Evolutionary conservation across 2,888 invertebrate species (phyloP), one percentile per base, ranked within the genome.

Genomic region (Abrostola tripartita): DNA sequence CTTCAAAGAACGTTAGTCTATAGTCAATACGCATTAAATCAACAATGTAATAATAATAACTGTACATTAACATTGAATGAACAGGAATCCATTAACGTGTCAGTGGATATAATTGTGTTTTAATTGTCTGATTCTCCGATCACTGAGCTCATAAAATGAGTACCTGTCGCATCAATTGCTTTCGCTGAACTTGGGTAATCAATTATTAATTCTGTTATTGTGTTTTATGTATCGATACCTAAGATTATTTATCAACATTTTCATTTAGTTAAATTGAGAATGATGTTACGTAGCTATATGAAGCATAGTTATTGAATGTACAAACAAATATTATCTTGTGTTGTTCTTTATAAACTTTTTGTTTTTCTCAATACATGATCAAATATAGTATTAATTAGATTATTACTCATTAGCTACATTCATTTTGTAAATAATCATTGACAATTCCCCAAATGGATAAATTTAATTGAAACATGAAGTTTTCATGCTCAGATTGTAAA

Each of bases 11-110:
- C 49, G 41, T 42, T 6, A 37, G 14, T 47, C 47, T 59, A 50
- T 58, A 37, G n/a, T 35, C 44, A 58, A 40, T 50, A 37, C 5
- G 12, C 12, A 42, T 37, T 40, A 60, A 59, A 49, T 52, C 42
- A 51, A 57, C 61, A 57, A 66, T 62, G 53, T 62, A 49, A 38
- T 12, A 49, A 14, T 62, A 49, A 38, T 12, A 49, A 10, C 24
- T 47, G 24, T 40, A 38, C 49, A 74, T 74, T 74, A 10, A 54
- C 71, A 74, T 65, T 74, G 68, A 71, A 74, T 62, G 64, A 62
- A 41, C 41, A 41, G 56, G 53, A 54, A 64, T 59, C 64, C n/a
- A 74, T 74, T 74, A 74, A 14, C 11, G 38, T 64, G 74, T 68
- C 71, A 71, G 14, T 51, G 35, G 40, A 41, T 57, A 35, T 59